Evolutionary conservation across 2,888 invertebrate genomes (phyloP).

Genomic region (Drosophila helvetica): DNA sequence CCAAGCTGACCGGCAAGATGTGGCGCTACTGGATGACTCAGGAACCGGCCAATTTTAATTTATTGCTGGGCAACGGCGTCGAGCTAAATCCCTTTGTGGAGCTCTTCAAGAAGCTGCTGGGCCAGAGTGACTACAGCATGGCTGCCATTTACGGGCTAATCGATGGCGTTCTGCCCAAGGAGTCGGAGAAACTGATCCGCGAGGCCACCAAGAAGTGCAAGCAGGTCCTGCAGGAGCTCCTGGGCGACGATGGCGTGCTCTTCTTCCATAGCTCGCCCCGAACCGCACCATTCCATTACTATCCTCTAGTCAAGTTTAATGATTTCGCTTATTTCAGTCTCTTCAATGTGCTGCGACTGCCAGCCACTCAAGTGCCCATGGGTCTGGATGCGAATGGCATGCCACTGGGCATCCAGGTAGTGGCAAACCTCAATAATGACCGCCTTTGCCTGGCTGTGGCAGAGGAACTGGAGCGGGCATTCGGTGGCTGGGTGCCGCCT

Average conservation of each 20-base stretch:
- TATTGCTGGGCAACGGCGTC: constrained; percentile 87
- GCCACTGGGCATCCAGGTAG: constrained; percentile 94
- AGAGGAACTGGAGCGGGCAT: constrained; percentile 92
- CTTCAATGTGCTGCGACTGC: constrained; percentile 93
- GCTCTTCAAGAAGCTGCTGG: constrained; percentile 86
- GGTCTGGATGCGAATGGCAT: constrained; percentile 92
- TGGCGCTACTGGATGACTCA: constrained; percentile 91
- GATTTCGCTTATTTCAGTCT: constrained; percentile 94
- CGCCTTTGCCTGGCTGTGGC: constrained; percentile 95
- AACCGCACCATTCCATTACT: constrained; percentile 92
- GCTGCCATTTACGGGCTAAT: constrained; percentile 88
- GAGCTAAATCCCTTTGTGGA: constrained; percentile 86
- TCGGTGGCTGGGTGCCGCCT: constrained; percentile 95
- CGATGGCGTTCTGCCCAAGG: constrained; percentile 87
- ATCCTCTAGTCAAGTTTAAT: constrained; percentile 89
- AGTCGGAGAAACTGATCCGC: constrained; percentile 87
- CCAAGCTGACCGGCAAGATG: constrained; percentile 86
- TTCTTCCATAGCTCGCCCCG: constrained; percentile 92
- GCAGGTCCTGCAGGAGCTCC: constrained; percentile 86
- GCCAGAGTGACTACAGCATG: constrained; percentile 87
- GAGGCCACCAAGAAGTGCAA: constrained; percentile 86
- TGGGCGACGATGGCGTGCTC: constrained; percentile 92
- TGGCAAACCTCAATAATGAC: constrained; percentile 93
- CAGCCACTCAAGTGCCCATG: constrained; percentile 90
- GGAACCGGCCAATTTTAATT: constrained; percentile 87